phyloP scores from a whole-genome alignment of 1,140 invertebrate species.

The Alviniconcha marisindica region DNA sequence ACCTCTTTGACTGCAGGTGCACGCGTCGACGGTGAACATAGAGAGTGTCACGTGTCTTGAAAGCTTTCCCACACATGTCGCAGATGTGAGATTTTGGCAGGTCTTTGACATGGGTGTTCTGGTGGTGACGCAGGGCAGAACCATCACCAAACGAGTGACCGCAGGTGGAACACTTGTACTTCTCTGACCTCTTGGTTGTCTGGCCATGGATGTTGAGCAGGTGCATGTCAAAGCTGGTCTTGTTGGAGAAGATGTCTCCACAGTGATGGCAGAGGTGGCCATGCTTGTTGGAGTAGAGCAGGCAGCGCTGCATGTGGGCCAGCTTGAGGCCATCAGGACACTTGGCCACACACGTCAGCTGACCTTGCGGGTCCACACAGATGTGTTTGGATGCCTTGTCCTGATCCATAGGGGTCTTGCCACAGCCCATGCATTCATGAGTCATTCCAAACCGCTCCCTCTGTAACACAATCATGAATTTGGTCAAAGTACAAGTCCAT shows the following conservation, averaged over 20 bases:
- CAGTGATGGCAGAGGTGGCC: background rate
- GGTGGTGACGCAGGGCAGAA: background rate
- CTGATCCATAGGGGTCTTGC: background rate
- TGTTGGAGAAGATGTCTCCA: background rate
- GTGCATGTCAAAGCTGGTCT: background rate
- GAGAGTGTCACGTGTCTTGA: background rate
- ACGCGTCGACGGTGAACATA: background rate
- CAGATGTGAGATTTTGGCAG: conserved; percentile 8
- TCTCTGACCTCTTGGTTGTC: background rate
- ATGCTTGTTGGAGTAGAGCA: background rate
- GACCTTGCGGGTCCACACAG: background rate
- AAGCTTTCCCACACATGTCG: conserved; percentile 16
- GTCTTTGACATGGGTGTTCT: background rate
- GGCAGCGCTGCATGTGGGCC: background rate
- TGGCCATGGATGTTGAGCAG: background rate
- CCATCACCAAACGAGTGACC: background rate
- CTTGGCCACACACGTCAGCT: background rate
- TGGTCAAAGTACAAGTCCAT: no score
- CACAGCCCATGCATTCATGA: background rate
- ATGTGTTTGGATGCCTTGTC: background rate
- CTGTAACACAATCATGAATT: background rate
- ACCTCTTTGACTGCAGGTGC: conserved; percentile 1
- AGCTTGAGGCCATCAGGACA: background rate
- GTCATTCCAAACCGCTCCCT: background rate
- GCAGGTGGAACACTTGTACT: conserved; percentile 9